phyloP scores from a whole-genome alignment of 1,140 invertebrate genomes.

The Drosophila littoralis region DNA sequence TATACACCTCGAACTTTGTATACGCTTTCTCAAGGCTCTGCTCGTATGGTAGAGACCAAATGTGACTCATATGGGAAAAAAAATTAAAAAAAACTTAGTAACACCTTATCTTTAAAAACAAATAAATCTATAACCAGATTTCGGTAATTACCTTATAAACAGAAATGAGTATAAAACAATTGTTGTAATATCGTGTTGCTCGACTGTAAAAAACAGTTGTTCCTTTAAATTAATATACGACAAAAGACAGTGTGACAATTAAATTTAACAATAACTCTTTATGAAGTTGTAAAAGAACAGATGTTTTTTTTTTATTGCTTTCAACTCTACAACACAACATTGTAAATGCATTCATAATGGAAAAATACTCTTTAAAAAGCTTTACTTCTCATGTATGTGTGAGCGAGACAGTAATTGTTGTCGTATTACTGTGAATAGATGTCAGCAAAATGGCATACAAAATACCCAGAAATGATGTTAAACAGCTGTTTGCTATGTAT shows the following conservation, averaged over 20 bases:
- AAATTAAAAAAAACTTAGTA: neutral
- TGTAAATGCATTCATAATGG: conserved; percentile 3
- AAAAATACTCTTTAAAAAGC: neutral
- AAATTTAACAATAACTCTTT: neutral
- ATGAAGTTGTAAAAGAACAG: neutral
- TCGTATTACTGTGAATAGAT: neutral
- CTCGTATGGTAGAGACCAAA: conserved; percentile 2
- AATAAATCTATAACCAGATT: conserved; percentile 5
- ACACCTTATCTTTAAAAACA: conserved; percentile 6
- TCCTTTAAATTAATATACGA: conserved; percentile 1
- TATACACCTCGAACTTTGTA: conserved; percentile 29
- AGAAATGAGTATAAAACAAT: neutral
- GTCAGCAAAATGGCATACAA: neutral
- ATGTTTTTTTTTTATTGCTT: neutral
- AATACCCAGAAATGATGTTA: conserved; percentile 14
- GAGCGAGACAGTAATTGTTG: neutral
- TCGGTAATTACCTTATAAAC: neutral
- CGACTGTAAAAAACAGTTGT: neutral
- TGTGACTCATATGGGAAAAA: conserved; percentile 5
- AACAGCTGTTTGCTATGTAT: conserved; percentile 22
- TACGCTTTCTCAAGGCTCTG: conserved; percentile 33
- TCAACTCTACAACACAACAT: conserved; percentile 10
- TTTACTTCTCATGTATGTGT: neutral
- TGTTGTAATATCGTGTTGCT: neutral
- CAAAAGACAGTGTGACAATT: neutral